These are phyloP conservation scores for Dolichomitus sp. DNA, from an alignment of 2,888 invertebrate species.

Conservation along the genomic window DNA sequence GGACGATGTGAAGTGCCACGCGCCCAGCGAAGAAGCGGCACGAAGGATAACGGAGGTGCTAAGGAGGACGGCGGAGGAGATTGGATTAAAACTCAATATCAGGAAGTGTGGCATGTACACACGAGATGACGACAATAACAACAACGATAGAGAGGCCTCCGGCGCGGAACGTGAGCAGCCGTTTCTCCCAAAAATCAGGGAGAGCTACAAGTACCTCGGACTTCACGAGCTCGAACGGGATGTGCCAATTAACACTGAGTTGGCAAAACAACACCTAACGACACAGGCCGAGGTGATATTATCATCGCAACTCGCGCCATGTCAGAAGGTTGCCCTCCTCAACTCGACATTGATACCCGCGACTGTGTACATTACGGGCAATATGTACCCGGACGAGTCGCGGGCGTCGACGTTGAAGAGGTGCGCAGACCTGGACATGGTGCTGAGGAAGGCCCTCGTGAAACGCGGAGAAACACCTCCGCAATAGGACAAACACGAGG, in stretches of 20 bases:
- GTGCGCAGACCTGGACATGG: no score
- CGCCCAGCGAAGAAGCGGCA: conserved; percentile 18
- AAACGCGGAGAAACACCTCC: neutral
- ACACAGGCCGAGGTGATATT: neutral
- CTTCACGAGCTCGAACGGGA: conserved; percentile 32
- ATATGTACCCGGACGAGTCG: no score
- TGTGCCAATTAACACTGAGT: neutral
- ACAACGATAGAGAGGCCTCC: neutral
- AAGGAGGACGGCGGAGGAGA: conserved; percentile 21
- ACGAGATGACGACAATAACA: neutral
- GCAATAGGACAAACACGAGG: neutral
- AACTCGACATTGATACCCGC: neutral
- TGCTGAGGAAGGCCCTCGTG: neutral
- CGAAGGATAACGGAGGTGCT: conserved; percentile 4
- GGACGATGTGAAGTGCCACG: no score
- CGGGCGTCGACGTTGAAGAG: no score
- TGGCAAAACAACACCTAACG: neutral
- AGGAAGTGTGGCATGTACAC: conserved; percentile 41
- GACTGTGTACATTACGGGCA: no score
- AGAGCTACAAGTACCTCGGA: no score
- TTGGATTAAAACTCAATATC: conserved; percentile 8
- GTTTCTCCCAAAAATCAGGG: no score
- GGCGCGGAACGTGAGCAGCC: neutral
- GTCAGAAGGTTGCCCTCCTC: conserved; percentile 46
- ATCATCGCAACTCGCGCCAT: conserved; percentile 52